Base-by-base conservation (phyloP, 2,113 vertebrate species). In the Chloropsis cyanopogon region DNA sequence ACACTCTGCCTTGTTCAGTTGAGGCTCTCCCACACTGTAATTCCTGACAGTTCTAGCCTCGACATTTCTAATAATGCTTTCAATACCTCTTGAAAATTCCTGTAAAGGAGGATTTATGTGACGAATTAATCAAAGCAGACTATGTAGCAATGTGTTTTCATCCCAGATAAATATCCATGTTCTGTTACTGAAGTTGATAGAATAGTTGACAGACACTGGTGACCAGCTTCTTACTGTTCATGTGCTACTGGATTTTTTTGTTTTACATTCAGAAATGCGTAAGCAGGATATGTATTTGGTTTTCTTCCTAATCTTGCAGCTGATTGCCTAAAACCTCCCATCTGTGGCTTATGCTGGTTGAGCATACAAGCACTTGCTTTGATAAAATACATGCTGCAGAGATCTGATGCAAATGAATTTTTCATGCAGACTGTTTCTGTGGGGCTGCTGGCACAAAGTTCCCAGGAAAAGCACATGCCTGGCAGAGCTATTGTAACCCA, bases 321-420 rank as follows among this genome's bases (percentile, higher is more conserved):
- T 96, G 93, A 93, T 88, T 85, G 80, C 90, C 77, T 94, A 68
- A 96, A 96, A 76, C 33, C 47, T 94, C 70, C 92, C 70, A 64
- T 93, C 85, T 93, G 73, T 82, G 77, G 39, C 49, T 96, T 96
- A 70, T 54, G 44, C 56, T 86, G 63, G 61, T 64, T 80, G 77
- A 89, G 39, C 7, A 2, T 80, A 61, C 78, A 96, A 78, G 73
- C 64, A 63, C 66, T 93, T 80, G 56, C 89, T 92, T 96, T 91
- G 88, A 94, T 95, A 93, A 95, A 96, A 93, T 78, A 92, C 92
- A 90, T 82, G 83, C 85, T 85, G 81, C 66, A 61, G 75, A 90
- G 85, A 92, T 95, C 81, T 20, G 5, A 91, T 3, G 1, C 92
- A 92, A 93, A 96, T 95, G 23, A 95, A 77, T 95, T 96, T 97